A percentile compares a stretch with the other conserved stretches of the same genome.
These are phyloP conservation scores for Asarcornis scutulata DNA, from an alignment of 2,113 vertebrate species.

Conservation along the genomic window DNA sequence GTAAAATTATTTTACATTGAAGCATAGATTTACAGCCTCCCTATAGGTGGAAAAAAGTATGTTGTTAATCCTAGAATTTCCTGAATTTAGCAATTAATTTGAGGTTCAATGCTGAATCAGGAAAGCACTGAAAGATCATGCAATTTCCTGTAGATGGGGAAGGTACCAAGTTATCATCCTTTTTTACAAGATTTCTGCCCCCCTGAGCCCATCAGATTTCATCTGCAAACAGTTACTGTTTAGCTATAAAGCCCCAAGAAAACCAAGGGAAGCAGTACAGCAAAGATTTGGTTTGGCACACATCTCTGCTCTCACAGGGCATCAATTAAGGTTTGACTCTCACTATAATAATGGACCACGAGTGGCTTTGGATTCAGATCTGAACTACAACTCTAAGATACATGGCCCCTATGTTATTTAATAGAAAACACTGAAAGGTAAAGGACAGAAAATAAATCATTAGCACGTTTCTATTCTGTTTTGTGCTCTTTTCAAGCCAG, in stretches of 20 bases:
- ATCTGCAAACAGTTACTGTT: not conserved
- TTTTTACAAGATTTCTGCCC: not conserved
- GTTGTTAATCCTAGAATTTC: not conserved
- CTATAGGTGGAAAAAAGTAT: not conserved
- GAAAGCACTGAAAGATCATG: not conserved
- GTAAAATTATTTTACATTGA: not conserved
- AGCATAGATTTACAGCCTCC: not conserved
- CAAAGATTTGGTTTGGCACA: not conserved
- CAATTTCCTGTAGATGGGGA: not conserved
- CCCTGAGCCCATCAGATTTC: not conserved
- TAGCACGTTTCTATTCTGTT: not conserved
- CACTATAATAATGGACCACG: not conserved
- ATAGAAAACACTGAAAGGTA: not conserved
- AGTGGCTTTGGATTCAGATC: conserved; percentile 26
- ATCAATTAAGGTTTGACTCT: conserved; percentile 6
- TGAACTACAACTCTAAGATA: not conserved
- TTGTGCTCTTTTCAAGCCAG: not conserved
- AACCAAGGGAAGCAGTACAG: not conserved
- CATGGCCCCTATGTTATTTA: not conserved
- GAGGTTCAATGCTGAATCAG: not conserved
- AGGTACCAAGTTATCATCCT: not conserved
- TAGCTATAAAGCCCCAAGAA: not conserved
- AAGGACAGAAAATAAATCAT: conserved; percentile 20
- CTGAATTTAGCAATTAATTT: not conserved
- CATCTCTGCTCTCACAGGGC: not conserved